Evolutionary conservation across 2,797 vertebrate genomes (phyloP), one percentile per base, ranked within the genome.

Genomic region (Tiaroga cobitis): DNA sequence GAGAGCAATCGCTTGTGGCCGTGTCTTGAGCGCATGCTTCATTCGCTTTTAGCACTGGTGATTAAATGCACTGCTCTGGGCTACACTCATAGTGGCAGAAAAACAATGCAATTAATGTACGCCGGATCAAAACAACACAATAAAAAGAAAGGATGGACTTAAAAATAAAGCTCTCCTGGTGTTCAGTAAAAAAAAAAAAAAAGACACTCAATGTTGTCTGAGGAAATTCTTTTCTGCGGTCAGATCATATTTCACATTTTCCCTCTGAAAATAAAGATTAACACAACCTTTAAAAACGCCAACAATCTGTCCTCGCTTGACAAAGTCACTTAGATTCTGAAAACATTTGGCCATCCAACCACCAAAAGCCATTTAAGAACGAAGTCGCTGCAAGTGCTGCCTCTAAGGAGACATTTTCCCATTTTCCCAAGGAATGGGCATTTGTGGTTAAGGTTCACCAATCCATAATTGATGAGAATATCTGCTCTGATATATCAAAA

Each of bases 71-170:
- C 80, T 56, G 84, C 88, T 88, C 80, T 85, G 80, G 84, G 89
- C 86, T 67, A 86, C 56, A 83, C 74, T 77, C 34, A 76, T 80
- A 82, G 68, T 88, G 73, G 74, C 79, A 70, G 82, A 89, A 89
- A 89, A 88, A 84, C 84, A 88, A 86, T 84, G 86, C 87, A 87
- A 87, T 89, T 88, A 88, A 89, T 90, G 87, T 85, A 80, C 69
- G 63, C 32, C 4, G 26, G 39, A 84, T 85, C 87, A 86, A 87
- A 89, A 86, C 80, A 88, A 81, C 81, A 80, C 83, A 80, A 87
- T 87, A 85, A 89, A 88, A 83, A 85, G 41, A 68, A 61, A 84
- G 13, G n/a, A 75, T 39, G 18, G 56, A 78, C 54, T 61, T 67
- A 46, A 77, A 80, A 87, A 56, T n/a, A 67, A 80, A 72, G 41